Conservation (phyloP, 2,888 invertebrate genomes). For the Neoaliturus tenellus region DNA sequence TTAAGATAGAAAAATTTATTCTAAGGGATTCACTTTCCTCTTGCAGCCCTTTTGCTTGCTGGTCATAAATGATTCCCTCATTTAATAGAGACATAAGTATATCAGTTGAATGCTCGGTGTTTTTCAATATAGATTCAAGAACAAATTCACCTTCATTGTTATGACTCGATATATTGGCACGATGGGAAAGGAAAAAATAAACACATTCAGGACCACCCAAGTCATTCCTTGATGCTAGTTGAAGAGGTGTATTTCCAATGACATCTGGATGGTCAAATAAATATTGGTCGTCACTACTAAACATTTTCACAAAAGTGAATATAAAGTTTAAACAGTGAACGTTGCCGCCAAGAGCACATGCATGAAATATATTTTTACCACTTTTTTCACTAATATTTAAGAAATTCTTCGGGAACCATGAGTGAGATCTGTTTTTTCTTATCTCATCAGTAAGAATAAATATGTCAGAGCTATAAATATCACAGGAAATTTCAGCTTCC, state of each 20-base stretch:
- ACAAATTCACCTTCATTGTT: conserved; percentile 36
- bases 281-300: neutral
- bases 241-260: conserved; percentile 37
- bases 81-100: neutral
- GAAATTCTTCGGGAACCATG: conserved; percentile 31
- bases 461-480: conserved; percentile 46
- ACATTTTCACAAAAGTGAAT: neutral
- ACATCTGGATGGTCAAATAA: conserved; percentile 4
- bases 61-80: neutral
- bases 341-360: conserved; percentile 43
- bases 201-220: conserved; percentile 41
- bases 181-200: conserved; percentile 29
- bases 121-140: conserved; percentile 35
- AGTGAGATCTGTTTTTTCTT: neutral
- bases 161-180: neutral
- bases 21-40: neutral
- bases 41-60: neutral
- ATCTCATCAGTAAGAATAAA: conserved; percentile 23
- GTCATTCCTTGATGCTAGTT: conserved; percentile 9
- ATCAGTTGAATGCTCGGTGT: conserved; percentile 14
- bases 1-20: conserved; percentile 44
- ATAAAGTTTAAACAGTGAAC: conserved; percentile 45
- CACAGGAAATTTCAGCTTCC: conserved; percentile 40
- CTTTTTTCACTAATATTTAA: neutral
- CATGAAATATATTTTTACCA: conserved; percentile 42